Percentiles rank a stretch among this genome's conserved stretches.
Conservation (phyloP, 2,113 vertebrate species). For the Apaloderma vittatum region DNA sequence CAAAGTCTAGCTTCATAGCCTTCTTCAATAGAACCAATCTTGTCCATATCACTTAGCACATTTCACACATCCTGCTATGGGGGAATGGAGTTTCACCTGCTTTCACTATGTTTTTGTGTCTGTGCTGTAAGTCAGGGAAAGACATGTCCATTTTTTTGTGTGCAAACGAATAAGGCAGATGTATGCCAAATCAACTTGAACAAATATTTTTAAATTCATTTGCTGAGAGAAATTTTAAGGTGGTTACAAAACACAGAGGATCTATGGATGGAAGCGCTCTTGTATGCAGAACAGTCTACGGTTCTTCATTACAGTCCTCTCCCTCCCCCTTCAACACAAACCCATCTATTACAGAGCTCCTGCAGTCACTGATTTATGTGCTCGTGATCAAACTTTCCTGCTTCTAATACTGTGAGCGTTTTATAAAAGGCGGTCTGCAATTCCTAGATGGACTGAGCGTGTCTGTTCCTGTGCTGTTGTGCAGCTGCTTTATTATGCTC, state of each 20-base stretch:
- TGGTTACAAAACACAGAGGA: constrained; percentile 3
- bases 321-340: neutral
- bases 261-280: neutral
- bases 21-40: neutral
- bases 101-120: neutral
- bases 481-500: constrained; percentile 5
- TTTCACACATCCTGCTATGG: neutral
- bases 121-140: neutral
- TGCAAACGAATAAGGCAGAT: neutral
- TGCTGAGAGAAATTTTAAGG: neutral
- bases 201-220: constrained; percentile 9
- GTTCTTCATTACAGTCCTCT: neutral
- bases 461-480: neutral
- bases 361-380: constrained; percentile 30
- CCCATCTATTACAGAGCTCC: neutral
- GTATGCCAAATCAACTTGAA: neutral
- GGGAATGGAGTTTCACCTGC: neutral
- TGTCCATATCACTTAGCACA: accelerated
- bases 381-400: constrained; percentile 30
- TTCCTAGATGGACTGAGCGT: neutral
- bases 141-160: neutral
- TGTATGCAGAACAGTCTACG: neutral
- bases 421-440: neutral
- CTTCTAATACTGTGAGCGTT: constrained; percentile 14
- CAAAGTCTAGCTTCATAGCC: neutral